Evolutionary conservation across 2,797 vertebrate species (phyloP).

Genomic region (Acanthiza pusilla): DNA sequence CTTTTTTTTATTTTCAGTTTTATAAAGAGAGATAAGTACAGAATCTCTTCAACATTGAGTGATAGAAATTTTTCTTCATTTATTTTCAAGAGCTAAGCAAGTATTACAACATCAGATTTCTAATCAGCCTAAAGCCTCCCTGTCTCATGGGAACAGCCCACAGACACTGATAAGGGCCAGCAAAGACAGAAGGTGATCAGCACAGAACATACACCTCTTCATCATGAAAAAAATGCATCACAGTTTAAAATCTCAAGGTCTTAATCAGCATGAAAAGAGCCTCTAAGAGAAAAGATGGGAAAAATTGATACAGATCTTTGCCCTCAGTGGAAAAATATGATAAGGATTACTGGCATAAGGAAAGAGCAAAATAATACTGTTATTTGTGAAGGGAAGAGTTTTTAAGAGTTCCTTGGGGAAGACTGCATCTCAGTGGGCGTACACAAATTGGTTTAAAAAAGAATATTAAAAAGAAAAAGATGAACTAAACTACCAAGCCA

Average conservation of each 20-base stretch:
- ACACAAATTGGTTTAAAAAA: neutral
- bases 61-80: neutral
- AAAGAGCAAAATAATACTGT: neutral
- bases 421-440: neutral
- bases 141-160: neutral
- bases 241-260: neutral
- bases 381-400: neutral
- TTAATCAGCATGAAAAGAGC: neutral
- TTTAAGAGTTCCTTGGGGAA: neutral
- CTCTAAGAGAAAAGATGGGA: neutral
- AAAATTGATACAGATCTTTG: neutral
- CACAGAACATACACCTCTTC: neutral
- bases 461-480: neutral
- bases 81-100: neutral
- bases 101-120: neutral
- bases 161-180: neutral
- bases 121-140: neutral
- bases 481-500: neutral
- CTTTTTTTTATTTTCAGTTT: neutral
- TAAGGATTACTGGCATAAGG: neutral
- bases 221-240: neutral
- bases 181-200: neutral
- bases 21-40: neutral
- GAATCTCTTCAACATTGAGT: neutral
- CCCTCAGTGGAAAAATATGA: neutral